Percentiles rank a stretch among this genome's conserved stretches.
Conservation (phyloP, 2,113 vertebrate species). For the Hippocampus mohnikei region DNA sequence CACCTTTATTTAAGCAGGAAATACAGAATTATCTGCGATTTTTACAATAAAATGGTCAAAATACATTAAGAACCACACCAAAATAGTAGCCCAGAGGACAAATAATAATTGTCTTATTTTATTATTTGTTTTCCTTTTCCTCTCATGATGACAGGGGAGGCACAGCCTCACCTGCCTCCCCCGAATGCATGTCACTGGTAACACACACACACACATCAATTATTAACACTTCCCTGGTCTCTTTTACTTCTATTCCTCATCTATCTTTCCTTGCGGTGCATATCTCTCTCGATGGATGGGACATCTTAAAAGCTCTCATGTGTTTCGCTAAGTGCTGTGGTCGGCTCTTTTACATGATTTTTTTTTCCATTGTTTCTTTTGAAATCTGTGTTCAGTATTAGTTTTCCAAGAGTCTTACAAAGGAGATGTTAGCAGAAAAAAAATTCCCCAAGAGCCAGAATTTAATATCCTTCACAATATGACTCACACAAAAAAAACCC, state of each 20-base stretch:
- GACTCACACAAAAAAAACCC: not conserved
- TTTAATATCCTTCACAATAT: not conserved
- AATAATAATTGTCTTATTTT: no score
- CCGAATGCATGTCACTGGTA: no score
- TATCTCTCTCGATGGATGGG: conserved; percentile 35
- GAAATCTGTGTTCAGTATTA: conserved; percentile 21
- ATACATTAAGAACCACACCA: no score
- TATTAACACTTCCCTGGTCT: conserved; percentile 51
- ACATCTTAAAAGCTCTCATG: conserved; percentile 54
- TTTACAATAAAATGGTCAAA: no score
- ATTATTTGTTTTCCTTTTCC: no score
- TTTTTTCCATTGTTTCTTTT: conserved; percentile 6
- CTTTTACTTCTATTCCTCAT: conserved; percentile 29
- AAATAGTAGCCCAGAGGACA: no score
- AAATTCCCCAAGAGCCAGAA: not conserved
- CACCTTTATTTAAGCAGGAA: no score
- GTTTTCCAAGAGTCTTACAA: conserved; percentile 10
- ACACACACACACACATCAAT: conserved; percentile 39
- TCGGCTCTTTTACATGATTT: conserved; percentile 27
- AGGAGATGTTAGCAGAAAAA: not conserved
- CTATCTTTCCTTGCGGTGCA: conserved; percentile 32
- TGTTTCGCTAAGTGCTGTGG: conserved; percentile 48
- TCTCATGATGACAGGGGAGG: conserved; percentile 11
- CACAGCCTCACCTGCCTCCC: no score
- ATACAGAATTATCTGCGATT: no score